Evolutionary conservation across 2,797 vertebrate genomes (phyloP).

Genomic region (Merluccius polli): DNA sequence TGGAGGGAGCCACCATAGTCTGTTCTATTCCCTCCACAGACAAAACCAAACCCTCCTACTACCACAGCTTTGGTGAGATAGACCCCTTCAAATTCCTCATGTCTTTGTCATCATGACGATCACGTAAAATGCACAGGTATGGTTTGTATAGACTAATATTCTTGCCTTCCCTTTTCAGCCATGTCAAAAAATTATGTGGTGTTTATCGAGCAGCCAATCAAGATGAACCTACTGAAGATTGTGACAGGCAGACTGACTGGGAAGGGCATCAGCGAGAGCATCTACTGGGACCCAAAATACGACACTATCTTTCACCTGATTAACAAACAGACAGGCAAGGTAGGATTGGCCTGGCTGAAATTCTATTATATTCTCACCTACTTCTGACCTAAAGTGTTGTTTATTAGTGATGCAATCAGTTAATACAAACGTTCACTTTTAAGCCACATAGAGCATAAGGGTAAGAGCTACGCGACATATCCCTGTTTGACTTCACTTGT

Average conservation of each 20-base stretch:
- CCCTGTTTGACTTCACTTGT: background rate
- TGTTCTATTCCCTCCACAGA: conserved; percentile 79
- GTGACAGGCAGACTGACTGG: conserved; percentile 72
- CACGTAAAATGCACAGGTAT: background rate
- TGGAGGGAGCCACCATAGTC: conserved; percentile 80
- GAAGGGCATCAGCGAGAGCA: conserved; percentile 68
- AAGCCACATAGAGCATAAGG: background rate
- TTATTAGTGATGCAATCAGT: background rate
- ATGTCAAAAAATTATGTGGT: conserved; percentile 90
- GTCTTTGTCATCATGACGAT: background rate
- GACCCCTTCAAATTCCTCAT: background rate
- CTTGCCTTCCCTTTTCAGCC: conserved; percentile 61
- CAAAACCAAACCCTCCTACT: conserved; percentile 83
- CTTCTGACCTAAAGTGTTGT: background rate
- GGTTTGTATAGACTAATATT: background rate
- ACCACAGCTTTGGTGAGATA: conserved; percentile 93
- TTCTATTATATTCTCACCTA: background rate
- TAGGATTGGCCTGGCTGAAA: conserved; percentile 31
- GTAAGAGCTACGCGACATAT: background rate
- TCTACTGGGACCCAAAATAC: conserved; percentile 81
- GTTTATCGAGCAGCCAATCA: conserved; percentile 90
- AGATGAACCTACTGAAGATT: conserved; percentile 80
- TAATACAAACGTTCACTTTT: background rate
- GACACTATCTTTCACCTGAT: conserved; percentile 82
- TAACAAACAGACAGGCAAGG: conserved; percentile 83